Evolutionary conservation across 2,113 vertebrate genomes (phyloP).

Genomic region (Microtus montanus): DNA sequence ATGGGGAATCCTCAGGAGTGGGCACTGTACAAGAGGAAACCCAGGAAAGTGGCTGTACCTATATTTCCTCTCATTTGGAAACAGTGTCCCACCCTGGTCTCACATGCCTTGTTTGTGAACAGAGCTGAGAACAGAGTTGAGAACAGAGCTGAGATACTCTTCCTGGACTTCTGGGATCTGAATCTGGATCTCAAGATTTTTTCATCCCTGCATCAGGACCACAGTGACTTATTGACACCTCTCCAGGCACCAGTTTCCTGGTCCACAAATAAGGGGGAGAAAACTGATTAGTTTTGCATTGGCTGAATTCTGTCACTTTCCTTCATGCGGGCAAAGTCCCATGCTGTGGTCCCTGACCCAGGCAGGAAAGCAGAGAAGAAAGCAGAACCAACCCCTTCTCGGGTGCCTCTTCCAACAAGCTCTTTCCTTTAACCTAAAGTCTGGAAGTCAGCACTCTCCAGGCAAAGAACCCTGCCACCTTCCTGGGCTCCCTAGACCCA

Average conservation of each 20-base stretch:
- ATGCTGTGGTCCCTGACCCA: neutral
- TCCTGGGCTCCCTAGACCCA: too few species aligned
- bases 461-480: too few species aligned
- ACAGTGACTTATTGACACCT: neutral
- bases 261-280: neutral
- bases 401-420: neutral
- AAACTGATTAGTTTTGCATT: neutral
- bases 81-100: neutral
- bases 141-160: neutral
- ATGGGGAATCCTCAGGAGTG: neutral
- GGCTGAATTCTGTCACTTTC: neutral
- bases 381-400: neutral
- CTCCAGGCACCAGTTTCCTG: neutral
- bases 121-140: neutral
- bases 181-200: neutral
- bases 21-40: neutral
- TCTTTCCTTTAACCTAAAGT: neutral
- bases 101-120: accelerated
- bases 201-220: neutral
- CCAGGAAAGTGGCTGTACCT: neutral
- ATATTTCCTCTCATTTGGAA: neutral
- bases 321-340: neutral
- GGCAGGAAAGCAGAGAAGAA: neutral
- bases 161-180: neutral
- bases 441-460: neutral